Evolutionary conservation across 2,888 invertebrate genomes (phyloP), one percentile per base, ranked within the genome.

Genomic region (Eristalis arbustorum): DNA sequence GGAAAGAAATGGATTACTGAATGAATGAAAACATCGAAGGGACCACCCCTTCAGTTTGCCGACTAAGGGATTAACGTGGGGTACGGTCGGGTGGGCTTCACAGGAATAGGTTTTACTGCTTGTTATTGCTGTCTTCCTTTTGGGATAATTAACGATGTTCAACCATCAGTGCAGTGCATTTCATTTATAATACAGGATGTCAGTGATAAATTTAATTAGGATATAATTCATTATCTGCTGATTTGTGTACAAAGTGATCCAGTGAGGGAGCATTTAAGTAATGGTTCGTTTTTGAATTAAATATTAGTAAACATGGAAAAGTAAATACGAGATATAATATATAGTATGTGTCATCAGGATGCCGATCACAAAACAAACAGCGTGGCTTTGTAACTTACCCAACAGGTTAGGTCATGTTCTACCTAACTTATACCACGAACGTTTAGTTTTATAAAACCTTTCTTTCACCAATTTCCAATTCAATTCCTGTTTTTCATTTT

Each of bases 171-270:
- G 74, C 25, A 66, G 5, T 49, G 66, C 34, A 69, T 40, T 49
- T 49, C 49, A 49, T 18, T 49, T 49, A 18, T 18, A 49, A 49
- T 42, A 18, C 68, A 66, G 84, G 79, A 78, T 74, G 78, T 71
- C 85, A 82, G 66, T 74, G 74, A 69, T 71, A 67, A 82, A 82
- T 82, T 78, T 57, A 87, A 82, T 82, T 78, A 85, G 82, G 82
- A 82, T 62, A 40, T 82, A 81, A 85, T 82, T 74, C 71, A 87
- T 78, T 77, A 78, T 57, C 59, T 67, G 13, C 18, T 18, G 75
- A 66, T 14, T n/a, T 49, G n/a, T 10, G 18, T 49, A 18, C 1
- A 49, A 18, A 49, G 6, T 6, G 18, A 18, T 18, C 59, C 28
- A 57, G 11, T 59, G 61, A 8, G 10, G 57, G 34, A 49, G 8